Conservation (phyloP, 2,797 vertebrate species). For the Amblyraja radiata region DNA sequence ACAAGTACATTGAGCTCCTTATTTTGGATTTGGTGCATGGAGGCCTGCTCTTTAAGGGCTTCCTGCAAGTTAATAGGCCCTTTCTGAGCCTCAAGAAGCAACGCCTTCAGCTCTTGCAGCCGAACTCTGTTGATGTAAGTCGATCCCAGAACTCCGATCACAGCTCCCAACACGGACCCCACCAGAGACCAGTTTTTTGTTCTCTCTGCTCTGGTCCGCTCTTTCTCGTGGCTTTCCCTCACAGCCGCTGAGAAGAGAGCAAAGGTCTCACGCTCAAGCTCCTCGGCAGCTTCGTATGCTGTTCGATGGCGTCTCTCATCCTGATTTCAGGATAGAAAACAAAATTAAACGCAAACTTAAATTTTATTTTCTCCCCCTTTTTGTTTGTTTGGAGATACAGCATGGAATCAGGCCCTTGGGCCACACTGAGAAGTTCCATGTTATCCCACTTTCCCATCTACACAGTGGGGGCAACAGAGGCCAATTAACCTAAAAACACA, state of each 20-base stretch:
- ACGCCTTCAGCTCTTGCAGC: conserved; percentile 78
- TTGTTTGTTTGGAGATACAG: no score
- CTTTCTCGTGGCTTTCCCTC: conserved; percentile 89
- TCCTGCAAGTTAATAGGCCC: conserved; percentile 86
- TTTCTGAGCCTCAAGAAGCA: conserved; percentile 88
- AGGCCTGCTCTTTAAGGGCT: conserved; percentile 78
- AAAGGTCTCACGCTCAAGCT: conserved; percentile 81
- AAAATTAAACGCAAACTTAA: conserved; percentile 19
- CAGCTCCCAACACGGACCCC: conserved; percentile 81
- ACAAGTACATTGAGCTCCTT: conserved; percentile 71
- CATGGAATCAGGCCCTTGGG: no score
- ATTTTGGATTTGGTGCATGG: conserved; percentile 73
- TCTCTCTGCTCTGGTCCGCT: conserved; percentile 80
- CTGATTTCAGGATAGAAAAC: conserved; percentile 54
- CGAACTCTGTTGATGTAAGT: conserved; percentile 90
- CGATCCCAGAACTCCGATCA: conserved; percentile 92
- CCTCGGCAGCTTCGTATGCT: conserved; percentile 67
- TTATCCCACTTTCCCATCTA: no score
- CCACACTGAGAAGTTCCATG: no score
- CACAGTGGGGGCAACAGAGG: no score
- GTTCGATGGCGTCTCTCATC: conserved; percentile 81
- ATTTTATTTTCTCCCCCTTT: neutral
- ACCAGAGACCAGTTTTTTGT: conserved; percentile 98
- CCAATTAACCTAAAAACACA: no score
- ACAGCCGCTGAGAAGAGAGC: conserved; percentile 82